phyloP scores from a whole-genome alignment of 2,797 vertebrate genomes.

The Anas georgica region DNA sequence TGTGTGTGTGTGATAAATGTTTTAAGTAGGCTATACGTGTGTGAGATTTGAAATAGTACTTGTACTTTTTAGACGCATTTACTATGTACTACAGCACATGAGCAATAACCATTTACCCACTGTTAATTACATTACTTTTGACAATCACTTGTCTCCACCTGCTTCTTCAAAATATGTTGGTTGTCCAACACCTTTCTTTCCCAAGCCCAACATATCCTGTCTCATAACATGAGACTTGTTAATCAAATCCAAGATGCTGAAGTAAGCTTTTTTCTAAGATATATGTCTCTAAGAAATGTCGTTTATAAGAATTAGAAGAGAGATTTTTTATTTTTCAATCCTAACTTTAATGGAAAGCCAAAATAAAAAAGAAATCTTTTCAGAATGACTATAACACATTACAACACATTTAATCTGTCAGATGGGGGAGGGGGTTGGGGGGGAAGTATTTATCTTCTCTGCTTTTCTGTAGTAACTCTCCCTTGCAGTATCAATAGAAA shows the following conservation, averaged over 20 bases:
- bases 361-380: not conserved
- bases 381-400: not conserved
- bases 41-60: not conserved
- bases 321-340: not conserved
- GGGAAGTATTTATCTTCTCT: not conserved
- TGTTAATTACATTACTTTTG: conserved; percentile 15
- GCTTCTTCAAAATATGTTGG: not conserved
- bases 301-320: not conserved
- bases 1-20: not conserved
- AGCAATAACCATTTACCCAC: not conserved
- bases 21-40: not conserved
- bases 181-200: not conserved
- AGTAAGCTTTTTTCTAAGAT: not conserved
- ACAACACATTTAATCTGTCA: not conserved
- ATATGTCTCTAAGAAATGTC: not conserved
- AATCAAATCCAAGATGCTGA: not conserved
- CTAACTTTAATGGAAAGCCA: not conserved
- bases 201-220: not conserved
- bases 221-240: not conserved
- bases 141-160: not conserved
- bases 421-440: no score
- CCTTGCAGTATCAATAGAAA: not conserved
- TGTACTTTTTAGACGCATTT: not conserved
- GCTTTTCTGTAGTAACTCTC: not conserved
- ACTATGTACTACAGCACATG: not conserved